These are phyloP conservation scores for Neomorphus geoffroyi DNA, from an alignment of 2,797 vertebrate species.

Conservation along the genomic window DNA sequence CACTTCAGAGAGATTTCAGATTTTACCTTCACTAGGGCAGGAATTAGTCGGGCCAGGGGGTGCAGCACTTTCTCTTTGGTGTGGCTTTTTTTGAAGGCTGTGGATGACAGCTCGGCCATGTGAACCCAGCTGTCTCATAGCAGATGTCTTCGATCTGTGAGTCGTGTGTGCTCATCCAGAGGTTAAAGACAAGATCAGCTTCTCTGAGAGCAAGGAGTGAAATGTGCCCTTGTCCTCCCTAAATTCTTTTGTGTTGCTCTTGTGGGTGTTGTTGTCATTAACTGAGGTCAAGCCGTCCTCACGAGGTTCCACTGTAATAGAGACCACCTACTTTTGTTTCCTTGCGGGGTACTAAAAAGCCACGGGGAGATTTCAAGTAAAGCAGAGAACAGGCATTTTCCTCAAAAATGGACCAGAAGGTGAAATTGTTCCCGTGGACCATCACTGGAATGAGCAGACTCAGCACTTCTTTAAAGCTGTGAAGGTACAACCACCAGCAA, in stretches of 20 bases:
- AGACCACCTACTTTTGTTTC: neutral
- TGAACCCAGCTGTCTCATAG: neutral
- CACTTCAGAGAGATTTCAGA: neutral
- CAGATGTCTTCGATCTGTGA: neutral
- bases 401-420: neutral
- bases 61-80: neutral
- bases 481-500: neutral
- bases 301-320: neutral
- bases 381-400: neutral
- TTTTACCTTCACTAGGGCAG: neutral
- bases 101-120: rapidly evolving
- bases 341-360: neutral
- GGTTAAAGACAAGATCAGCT: neutral
- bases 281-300: neutral
- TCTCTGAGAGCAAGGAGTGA: neutral
- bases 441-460: neutral
- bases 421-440: neutral
- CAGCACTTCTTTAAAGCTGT: neutral
- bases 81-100: neutral
- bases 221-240: neutral
- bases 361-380: neutral
- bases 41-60: neutral
- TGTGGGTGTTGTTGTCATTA: neutral
- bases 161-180: neutral
- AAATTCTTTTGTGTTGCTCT: neutral